phyloP scores from a whole-genome alignment of 2,888 invertebrate genomes.

The Galeopsomyia nigrocyanea region DNA sequence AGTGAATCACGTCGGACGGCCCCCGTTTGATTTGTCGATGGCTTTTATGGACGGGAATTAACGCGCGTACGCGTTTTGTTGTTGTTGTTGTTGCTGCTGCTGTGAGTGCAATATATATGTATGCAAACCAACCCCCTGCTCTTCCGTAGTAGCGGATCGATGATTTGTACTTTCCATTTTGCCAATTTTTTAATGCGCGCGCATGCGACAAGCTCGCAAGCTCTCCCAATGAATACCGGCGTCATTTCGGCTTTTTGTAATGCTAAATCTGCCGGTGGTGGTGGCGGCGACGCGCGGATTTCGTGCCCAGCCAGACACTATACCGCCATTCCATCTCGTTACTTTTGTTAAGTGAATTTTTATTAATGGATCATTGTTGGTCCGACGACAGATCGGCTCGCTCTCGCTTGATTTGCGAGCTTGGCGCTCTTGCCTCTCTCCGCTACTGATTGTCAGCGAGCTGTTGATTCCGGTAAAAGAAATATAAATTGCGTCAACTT shows the following conservation, averaged over 20 bases:
- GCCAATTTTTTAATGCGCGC: constrained; percentile 61
- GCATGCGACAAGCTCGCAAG: constrained; percentile 45
- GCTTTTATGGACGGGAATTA: constrained; percentile 68
- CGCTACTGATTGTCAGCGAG: neutral
- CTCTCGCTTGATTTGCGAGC: neutral
- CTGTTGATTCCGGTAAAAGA: neutral
- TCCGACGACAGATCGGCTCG: neutral
- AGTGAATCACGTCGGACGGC: constrained; percentile 65
- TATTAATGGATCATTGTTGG: constrained; percentile 37
- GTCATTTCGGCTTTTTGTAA: constrained; percentile 47
- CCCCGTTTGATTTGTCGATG: constrained; percentile 67
- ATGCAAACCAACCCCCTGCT: constrained; percentile 10
- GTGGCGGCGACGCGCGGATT: neutral
- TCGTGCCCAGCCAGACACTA: neutral
- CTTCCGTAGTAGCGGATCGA: constrained; percentile 51
- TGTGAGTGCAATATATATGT: constrained; percentile 43
- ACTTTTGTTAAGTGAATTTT: constrained; percentile 45
- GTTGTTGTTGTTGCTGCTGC: constrained; percentile 55
- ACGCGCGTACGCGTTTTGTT: constrained; percentile 63
- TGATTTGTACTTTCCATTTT: constrained; percentile 64
- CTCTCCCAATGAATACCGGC: constrained; percentile 31
- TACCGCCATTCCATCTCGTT: constrained; percentile 30
- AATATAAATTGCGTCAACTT: too few relatives aligned
- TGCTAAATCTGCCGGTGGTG: constrained; percentile 46
- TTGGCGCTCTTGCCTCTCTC: neutral